A percentile compares a stretch with the other conserved stretches of the same genome.
Evolutionary conservation across 1,140 invertebrate species (phyloP).

Genomic region (Bombus superbus): DNA sequence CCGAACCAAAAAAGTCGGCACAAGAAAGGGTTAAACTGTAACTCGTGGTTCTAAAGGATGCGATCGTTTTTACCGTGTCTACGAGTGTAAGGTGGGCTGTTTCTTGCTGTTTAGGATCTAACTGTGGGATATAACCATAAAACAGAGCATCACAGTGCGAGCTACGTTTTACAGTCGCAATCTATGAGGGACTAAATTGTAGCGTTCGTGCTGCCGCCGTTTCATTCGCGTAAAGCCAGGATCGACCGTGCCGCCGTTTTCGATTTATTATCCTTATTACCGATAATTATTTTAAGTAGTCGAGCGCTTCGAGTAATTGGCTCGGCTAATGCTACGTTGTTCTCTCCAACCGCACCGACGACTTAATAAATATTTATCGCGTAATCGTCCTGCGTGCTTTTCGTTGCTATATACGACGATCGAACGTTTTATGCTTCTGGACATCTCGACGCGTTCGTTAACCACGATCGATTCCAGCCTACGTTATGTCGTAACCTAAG

Average conservation of each 20-base stretch:
- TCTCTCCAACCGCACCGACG: neutral
- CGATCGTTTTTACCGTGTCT: conserved; percentile 23
- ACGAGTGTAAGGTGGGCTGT: conserved; percentile 27
- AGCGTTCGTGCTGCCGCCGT: conserved; percentile 63
- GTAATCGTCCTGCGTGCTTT: neutral
- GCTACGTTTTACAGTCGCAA: conserved; percentile 51
- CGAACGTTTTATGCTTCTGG: neutral
- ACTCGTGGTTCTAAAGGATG: conserved; percentile 30
- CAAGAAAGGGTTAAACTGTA: conserved; percentile 42
- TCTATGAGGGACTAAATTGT: conserved; percentile 62
- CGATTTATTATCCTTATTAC: conserved; percentile 51
- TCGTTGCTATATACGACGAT: neutral
- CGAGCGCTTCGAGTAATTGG: neutral
- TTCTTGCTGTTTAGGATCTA: conserved; percentile 58
- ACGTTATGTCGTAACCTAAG: neutral
- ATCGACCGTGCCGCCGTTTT: conserved; percentile 55
- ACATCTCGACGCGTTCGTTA: conserved; percentile 17
- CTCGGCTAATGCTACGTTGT: neutral
- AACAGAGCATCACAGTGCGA: conserved; percentile 28
- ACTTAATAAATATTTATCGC: conserved; percentile 31
- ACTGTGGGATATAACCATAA: conserved; percentile 58
- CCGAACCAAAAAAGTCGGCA: conserved; percentile 11
- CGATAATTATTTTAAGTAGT: conserved; percentile 42
- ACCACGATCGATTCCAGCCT: conserved; percentile 24
- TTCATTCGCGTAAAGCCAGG: conserved; percentile 41